Base-by-base conservation (phyloP, 2,797 vertebrate species). In the Perodicticus potto region DNA sequence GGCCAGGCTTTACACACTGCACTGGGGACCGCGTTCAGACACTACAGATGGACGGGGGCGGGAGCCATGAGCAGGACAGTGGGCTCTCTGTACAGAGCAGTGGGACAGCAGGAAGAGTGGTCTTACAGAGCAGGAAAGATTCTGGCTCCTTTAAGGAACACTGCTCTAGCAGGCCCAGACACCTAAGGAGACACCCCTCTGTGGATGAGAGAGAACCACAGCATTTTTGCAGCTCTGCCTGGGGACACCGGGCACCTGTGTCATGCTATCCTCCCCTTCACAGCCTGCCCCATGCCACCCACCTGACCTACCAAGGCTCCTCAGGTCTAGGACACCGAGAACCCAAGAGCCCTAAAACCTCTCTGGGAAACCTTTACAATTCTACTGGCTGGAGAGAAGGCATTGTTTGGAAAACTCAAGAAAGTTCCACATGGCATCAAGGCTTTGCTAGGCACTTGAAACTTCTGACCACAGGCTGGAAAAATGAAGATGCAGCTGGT, bases 151-250 rank as follows among this genome's bases (percentile, higher is more conserved):
- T 59, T 25, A 65, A 57, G 45, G 29, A 63, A 34, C 57, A 40
- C 8, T 0, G 12, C 19, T n/a, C 61, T 43, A 55, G 1, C 32
- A 2, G 19, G 74, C 57, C 43, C 27, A 32, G 43, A 17, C 9
- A 16, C 45, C 77, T 59, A 0, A 34, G 13, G 61, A 83, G 22
- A 72, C 0, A 12, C 14, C 49, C 37, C 40, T 2, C 17, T 40
- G 88, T 53, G 14, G 49, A 53, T 16, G 67, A 74, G 49, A 65
- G 22, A 22, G 65, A 67, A 32, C 0, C 72, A 3, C 27, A 19
- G 7, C 32, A n/a, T 45, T 11, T 0, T 1, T 0, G 34, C 0
- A 32, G 61, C 19, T 53, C 59, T n/a, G 14, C 70, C 81, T 3
- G 11, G 11, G 49, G n/a, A n/a, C 7, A 12, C 63, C 0, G 6